Conservation (phyloP, 2,113 vertebrate genomes). For the Cyprinodon variegatus region DNA sequence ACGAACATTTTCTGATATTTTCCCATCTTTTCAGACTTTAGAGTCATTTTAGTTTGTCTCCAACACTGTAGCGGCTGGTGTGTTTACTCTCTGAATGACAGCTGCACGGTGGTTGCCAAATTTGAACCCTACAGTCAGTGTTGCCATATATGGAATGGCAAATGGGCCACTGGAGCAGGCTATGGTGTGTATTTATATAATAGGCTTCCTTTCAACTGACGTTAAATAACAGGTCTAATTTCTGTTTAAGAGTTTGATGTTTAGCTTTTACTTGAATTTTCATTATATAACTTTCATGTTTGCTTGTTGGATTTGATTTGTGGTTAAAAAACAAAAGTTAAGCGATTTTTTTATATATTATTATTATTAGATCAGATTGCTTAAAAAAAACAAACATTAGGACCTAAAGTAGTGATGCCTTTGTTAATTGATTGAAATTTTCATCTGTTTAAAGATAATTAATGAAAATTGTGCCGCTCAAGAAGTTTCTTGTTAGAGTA, state of each 20-base stretch:
- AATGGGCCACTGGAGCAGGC: conserved; percentile 80
- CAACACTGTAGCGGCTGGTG: conserved; percentile 5
- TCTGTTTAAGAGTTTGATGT: conserved; percentile 22
- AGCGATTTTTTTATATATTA: neutral
- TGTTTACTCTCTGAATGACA: conserved; percentile 69
- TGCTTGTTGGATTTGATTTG: neutral
- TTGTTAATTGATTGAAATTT: too few species aligned
- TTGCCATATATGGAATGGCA: conserved; percentile 82
- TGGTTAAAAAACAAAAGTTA: neutral
- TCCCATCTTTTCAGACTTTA: conserved; percentile 10
- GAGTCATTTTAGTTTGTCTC: conserved; percentile 7
- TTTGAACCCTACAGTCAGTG: conserved; percentile 77
- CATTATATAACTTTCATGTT: neutral
- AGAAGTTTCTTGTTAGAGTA: too few species aligned
- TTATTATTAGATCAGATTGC: neutral
- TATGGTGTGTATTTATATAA: conserved; percentile 85
- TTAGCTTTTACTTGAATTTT: conserved; percentile 5
- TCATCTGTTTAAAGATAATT: too few species aligned
- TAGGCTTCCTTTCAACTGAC: conserved; percentile 48
- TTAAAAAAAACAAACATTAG: neutral
- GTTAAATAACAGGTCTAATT: conserved; percentile 53
- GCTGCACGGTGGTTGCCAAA: conserved; percentile 79
- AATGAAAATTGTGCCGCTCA: too few species aligned
- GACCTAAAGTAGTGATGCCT: too few species aligned
- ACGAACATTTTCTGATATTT: neutral